Evolutionary conservation across 2,888 invertebrate genomes (phyloP).

Genomic region (Thymelicus lineola): DNA sequence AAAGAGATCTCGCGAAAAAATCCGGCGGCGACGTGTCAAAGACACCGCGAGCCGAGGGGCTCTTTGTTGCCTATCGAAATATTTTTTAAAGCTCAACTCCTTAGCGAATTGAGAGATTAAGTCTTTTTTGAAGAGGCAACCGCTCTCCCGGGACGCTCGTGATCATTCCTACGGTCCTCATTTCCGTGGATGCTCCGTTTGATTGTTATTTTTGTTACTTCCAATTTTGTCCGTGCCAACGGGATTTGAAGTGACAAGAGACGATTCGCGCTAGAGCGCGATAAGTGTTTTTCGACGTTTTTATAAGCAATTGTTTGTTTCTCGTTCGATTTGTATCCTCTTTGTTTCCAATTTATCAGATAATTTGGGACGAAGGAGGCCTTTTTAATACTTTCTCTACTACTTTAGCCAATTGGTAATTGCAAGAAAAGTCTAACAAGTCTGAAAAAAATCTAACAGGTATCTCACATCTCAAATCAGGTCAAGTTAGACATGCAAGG

Average conservation of each 20-base stretch:
- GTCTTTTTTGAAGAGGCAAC: constrained; percentile 87
- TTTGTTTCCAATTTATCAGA: constrained; percentile 54
- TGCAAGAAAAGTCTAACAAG: not conserved
- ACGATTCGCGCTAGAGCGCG: constrained; percentile 82
- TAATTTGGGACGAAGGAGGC: not conserved
- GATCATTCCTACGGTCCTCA: constrained; percentile 84
- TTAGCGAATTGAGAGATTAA: constrained; percentile 86
- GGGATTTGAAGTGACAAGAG: constrained; percentile 82
- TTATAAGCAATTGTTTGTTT: constrained; percentile 76
- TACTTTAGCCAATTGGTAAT: too few species aligned
- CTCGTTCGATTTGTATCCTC: constrained; percentile 56
- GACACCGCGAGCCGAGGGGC: constrained; percentile 80
- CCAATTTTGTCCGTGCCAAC: constrained; percentile 70
- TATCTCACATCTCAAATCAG: too few species aligned
- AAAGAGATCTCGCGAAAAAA: constrained; percentile 82
- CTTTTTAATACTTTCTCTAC: not conserved
- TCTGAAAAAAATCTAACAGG: not conserved
- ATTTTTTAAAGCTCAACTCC: constrained; percentile 86
- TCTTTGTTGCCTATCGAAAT: constrained; percentile 82
- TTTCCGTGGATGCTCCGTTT: constrained; percentile 83
- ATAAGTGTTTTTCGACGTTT: constrained; percentile 82
- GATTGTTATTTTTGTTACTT: constrained; percentile 85
- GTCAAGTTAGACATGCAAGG: too few species aligned
- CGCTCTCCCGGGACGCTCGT: constrained; percentile 83
- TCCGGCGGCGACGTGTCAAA: constrained; percentile 83